phyloP scores from a whole-genome alignment of 2,888 invertebrate genomes.

The Hyppa rectilinea region DNA sequence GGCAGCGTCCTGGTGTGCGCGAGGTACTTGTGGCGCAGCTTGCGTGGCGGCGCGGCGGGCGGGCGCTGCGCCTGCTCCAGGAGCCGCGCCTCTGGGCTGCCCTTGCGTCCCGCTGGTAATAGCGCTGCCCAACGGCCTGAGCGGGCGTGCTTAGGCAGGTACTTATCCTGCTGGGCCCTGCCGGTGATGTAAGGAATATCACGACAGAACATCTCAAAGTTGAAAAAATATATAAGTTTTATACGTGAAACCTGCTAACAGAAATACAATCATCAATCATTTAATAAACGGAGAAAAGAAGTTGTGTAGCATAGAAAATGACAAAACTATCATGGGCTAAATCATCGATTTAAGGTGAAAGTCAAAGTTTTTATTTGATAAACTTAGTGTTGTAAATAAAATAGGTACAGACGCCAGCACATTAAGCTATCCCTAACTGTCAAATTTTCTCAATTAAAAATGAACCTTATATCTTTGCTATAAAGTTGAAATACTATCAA shows the following conservation, averaged over 20 bases:
- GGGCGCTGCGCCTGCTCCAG: conserved; percentile 97
- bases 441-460: too few relatives aligned
- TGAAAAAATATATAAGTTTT: too few relatives aligned
- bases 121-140: conserved; percentile 93
- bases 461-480: too few relatives aligned
- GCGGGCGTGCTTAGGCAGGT: conserved; percentile 94
- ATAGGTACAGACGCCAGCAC: too few relatives aligned
- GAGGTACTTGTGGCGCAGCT: conserved; percentile 96
- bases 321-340: too few relatives aligned
- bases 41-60: conserved; percentile 95
- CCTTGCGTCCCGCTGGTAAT: conserved; percentile 93
- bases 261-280: too few relatives aligned
- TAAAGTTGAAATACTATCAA: too few relatives aligned
- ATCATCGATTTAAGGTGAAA: too few relatives aligned
- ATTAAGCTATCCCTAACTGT: too few relatives aligned
- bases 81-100: conserved; percentile 95
- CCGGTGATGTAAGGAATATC: accelerated
- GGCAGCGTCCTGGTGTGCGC: conserved; percentile 97
- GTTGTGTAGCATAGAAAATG: background rate
- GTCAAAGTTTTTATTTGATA: background rate
- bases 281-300: background rate
- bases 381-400: background rate
- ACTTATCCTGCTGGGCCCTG: conserved; percentile 94
- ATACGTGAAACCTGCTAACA: too few relatives aligned
- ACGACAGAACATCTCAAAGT: background rate